Evolutionary conservation across 2,797 vertebrate genomes (phyloP).

Genomic region (Knipowitschia caucasica): DNA sequence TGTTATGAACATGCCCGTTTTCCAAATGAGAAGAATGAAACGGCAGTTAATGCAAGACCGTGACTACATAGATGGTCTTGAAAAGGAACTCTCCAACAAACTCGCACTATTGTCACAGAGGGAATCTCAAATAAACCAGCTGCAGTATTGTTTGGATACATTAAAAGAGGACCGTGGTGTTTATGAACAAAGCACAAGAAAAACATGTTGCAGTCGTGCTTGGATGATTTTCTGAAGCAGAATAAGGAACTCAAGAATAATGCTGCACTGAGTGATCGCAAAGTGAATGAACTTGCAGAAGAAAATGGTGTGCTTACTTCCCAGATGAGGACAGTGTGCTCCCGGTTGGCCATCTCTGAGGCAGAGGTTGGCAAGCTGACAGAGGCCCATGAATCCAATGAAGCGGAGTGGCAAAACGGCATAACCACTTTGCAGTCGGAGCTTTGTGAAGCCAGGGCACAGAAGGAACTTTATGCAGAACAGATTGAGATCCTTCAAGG

Average conservation of each 20-base stretch:
- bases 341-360: slow-evolving; percentile 55
- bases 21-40: slow-evolving; percentile 84
- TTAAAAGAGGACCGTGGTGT: slow-evolving; percentile 73
- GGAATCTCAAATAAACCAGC: slow-evolving; percentile 78
- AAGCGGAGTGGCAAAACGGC: slow-evolving; percentile 55
- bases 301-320: slow-evolving; percentile 89
- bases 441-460: slow-evolving; percentile 55
- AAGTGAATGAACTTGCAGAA: slow-evolving; percentile 83
- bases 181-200: slow-evolving; percentile 78
- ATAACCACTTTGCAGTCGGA: slow-evolving; percentile 46
- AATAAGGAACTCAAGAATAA: slow-evolving; percentile 86
- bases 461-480: slow-evolving; percentile 82
- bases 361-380: slow-evolving; percentile 59
- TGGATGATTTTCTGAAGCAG: slow-evolving; percentile 83
- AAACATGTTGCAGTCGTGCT: slow-evolving; percentile 77
- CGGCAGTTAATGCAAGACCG: slow-evolving; percentile 81
- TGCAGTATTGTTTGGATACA: slow-evolving; percentile 84
- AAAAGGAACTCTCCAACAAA: slow-evolving; percentile 79
- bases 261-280: slow-evolving; percentile 84
- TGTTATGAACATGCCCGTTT: slow-evolving; percentile 89
- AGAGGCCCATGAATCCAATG: slow-evolving; percentile 37
- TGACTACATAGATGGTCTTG: slow-evolving; percentile 83
- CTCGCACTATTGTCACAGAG: slow-evolving; percentile 76
- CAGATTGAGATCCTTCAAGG: slow-evolving; percentile 87
- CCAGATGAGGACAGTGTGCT: slow-evolving; percentile 66